phyloP scores from a whole-genome alignment of 2,797 vertebrate species.

The Helarctos malayanus region DNA sequence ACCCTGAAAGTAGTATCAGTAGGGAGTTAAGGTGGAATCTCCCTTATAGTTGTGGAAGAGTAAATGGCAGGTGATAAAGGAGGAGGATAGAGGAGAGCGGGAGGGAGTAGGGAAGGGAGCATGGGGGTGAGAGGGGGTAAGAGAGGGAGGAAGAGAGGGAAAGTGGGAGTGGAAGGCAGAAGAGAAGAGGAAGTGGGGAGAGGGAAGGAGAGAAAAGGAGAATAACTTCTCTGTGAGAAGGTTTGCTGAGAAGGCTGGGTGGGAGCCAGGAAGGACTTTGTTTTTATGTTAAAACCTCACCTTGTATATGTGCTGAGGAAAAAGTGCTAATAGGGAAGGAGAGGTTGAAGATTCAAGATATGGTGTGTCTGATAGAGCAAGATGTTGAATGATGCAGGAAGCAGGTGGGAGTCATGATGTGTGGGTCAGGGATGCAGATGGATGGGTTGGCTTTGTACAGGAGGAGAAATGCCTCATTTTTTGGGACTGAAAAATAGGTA shows the following conservation, averaged over 20 bases:
- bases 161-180: neutral
- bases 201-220: neutral
- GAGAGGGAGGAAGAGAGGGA: neutral
- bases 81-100: neutral
- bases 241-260: neutral
- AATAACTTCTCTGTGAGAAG: slow-evolving; percentile 8
- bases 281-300: neutral
- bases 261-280: slow-evolving; percentile 5
- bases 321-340: neutral
- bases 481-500: neutral
- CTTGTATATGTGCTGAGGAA: neutral
- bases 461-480: neutral
- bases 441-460: neutral
- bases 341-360: neutral
- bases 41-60: neutral
- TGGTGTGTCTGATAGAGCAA: neutral
- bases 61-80: slow-evolving; percentile 21
- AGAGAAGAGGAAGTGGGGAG: neutral
- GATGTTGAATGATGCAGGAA: neutral
- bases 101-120: neutral
- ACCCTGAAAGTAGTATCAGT: neutral
- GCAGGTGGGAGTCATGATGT: neutral
- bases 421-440: neutral
- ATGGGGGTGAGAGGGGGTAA: neutral
- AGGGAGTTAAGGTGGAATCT: neutral